Base-by-base conservation (phyloP, 2,888 invertebrate species). In the Lasioglossum vierecki region DNA sequence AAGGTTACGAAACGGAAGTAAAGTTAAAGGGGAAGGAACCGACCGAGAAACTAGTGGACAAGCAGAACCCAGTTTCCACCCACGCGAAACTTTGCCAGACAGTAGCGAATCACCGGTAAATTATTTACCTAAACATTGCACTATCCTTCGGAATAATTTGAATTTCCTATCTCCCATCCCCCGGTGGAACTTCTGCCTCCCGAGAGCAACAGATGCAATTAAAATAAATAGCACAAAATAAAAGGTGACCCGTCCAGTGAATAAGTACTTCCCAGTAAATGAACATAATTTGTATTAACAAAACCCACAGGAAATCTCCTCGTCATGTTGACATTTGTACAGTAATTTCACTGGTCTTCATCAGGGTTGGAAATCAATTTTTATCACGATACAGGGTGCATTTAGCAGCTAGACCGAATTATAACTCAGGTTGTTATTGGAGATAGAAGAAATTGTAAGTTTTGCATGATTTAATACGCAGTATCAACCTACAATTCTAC, bases 1-100 rank as follows among this genome's bases (percentile, higher is more conserved):
- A 88, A 86, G 83, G 79, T 84, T 84, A 53, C 77, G 77, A 84
- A 83, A 88, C 82, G 80, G 88, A 83, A 82, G 88, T 68, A 53
- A 68, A 79, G 68, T 86, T 88, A 82, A 86, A 84, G 82, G 60
- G 75, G 82, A 80, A 74, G 76, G 74, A 35, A 44, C 87, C 87
- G 49, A 74, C 30, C 63, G 66, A 5, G 63, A 68, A 87, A 75
- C 76, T 80, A 74, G 49, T 35, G 79, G 77, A 73, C 76, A 79
- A 82, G 41, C 66, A 41, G 76, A 66, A 39, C 57, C n/a, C 73
- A 75, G 35, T 76, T 63, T 44, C 26, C 35, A 13, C 18, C n/a
- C 22, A 4, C 15, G 6, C 49, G 53, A 66, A 78, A 77, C 70
- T 76, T 57, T 35, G 41, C 11, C 41, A 22, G 41, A 70, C 70